Conservation (phyloP, 2,113 vertebrate species). For the Sclerurus mexicanus region DNA sequence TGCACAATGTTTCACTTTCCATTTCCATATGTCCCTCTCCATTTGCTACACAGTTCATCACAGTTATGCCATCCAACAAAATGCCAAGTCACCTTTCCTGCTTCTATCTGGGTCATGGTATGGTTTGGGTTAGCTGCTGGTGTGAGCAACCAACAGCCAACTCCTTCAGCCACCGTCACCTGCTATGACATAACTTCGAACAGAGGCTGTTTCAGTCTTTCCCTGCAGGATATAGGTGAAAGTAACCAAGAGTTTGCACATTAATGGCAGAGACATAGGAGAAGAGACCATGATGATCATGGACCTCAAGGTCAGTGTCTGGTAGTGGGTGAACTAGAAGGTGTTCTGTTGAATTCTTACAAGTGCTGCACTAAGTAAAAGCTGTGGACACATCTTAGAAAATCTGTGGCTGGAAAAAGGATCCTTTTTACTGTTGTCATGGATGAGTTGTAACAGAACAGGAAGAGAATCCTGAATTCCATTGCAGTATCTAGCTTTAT, state of each 20-base stretch:
- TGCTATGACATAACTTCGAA: neutral
- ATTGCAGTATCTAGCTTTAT: neutral
- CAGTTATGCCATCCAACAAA: neutral
- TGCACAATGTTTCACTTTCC: neutral
- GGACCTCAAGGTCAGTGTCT: neutral
- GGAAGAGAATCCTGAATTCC: neutral
- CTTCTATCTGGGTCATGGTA: neutral
- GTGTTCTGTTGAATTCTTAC: neutral
- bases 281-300: accelerated
- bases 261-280: neutral
- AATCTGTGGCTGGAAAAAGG: neutral
- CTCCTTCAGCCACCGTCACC: neutral
- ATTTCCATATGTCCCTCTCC: neutral
- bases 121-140: neutral
- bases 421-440: neutral
- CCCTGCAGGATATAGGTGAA: neutral
- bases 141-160: neutral
- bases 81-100: neutral
- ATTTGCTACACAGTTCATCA: neutral
- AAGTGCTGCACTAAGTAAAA: neutral
- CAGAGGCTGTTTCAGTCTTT: neutral
- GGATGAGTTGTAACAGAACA: neutral
- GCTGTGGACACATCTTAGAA: neutral
- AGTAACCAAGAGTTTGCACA: neutral
- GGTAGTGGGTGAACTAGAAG: neutral